Evolutionary conservation across 2,113 vertebrate species (phyloP).

Genomic region (Apteryx mantelli): DNA sequence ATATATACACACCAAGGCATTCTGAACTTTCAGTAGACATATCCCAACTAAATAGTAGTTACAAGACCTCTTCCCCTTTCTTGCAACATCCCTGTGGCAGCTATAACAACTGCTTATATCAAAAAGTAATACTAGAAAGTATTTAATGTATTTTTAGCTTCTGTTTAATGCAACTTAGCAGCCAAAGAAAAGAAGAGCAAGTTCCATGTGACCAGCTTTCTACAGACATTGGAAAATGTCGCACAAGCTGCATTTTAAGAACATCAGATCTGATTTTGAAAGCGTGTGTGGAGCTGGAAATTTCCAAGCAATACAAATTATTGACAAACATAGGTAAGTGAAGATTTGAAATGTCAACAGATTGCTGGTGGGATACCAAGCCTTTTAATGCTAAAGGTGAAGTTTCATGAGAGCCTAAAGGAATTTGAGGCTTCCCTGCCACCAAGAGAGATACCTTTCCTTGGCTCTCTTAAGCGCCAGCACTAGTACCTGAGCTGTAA

Average conservation of each 20-base stretch:
- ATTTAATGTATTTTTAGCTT: slow-evolving; percentile 59
- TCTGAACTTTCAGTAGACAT: not conserved
- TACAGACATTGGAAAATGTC: not conserved
- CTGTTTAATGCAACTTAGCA: slow-evolving; percentile 31
- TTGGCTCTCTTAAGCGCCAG: not conserved
- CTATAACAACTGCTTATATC: slow-evolving; percentile 30
- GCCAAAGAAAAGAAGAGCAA: not conserved
- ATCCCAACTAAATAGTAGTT: not conserved
- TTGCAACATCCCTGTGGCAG: not conserved
- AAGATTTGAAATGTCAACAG: not conserved
- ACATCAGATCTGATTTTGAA: not conserved
- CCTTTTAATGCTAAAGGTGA: not conserved
- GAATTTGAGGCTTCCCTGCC: not conserved
- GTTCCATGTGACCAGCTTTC: not conserved
- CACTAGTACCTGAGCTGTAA: not conserved
- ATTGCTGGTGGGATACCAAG: not conserved
- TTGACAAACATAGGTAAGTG: not conserved
- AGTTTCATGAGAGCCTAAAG: not conserved
- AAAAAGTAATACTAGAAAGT: slow-evolving; percentile 49
- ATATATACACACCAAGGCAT: not conserved
- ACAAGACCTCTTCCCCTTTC: not conserved
- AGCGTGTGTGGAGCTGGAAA: not conserved
- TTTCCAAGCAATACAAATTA: not conserved
- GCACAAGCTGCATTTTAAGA: not conserved
- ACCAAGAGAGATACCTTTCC: not conserved